Percentiles rank a stretch among this genome's conserved stretches.
Conservation (phyloP, 2,113 vertebrate species). For the Microcebus lehilahytsara region DNA sequence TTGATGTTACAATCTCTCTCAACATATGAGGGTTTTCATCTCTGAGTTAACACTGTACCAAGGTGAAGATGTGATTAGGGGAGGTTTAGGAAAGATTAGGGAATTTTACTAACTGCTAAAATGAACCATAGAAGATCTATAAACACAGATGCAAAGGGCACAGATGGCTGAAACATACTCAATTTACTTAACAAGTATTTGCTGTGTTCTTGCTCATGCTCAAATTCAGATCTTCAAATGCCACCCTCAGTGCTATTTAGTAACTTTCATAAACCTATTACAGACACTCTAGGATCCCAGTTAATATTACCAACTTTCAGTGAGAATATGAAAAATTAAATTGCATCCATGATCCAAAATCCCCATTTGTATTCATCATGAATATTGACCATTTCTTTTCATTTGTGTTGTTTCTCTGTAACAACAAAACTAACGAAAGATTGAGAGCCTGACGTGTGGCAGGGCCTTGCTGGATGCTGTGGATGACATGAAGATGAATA, state of each 20-base stretch:
- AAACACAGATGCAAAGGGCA: background rate
- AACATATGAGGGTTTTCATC: background rate
- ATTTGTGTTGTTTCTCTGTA: background rate
- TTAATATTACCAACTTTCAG: background rate
- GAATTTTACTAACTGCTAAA: background rate
- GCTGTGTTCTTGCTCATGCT: background rate
- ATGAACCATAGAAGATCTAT: background rate
- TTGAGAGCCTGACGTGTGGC: background rate
- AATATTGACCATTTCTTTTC: background rate
- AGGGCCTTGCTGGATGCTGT: background rate
- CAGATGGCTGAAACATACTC: background rate
- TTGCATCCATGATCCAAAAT: background rate
- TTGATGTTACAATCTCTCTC: background rate
- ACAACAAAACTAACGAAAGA: background rate
- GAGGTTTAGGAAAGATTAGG: background rate
- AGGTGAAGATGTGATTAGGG: background rate
- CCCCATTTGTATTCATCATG: background rate
- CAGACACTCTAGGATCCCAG: background rate
- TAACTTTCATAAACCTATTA: background rate
- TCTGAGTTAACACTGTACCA: background rate
- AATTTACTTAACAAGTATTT: background rate
- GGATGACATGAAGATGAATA: background rate
- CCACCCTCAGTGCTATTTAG: background rate
- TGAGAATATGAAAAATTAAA: background rate
- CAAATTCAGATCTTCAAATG: background rate